phyloP scores from a whole-genome alignment of 2,888 invertebrate species.

The Meiosimyza decipiens region DNA sequence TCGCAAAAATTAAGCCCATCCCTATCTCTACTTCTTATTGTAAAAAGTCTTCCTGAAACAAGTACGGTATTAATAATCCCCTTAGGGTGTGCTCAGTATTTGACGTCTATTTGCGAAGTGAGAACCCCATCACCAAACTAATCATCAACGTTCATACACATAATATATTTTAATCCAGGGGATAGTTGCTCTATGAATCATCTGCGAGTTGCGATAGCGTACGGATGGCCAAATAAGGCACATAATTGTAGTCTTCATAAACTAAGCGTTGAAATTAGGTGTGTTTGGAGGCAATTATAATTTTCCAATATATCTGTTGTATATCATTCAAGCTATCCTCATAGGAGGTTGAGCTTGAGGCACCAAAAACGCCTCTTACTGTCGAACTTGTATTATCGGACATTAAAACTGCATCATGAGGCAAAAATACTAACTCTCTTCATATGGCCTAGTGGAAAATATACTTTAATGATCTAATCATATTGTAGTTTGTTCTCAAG shows the following conservation, averaged over 20 bases:
- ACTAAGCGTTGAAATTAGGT: conserved; percentile 41
- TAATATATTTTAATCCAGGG: neutral
- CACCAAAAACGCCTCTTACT: conserved; percentile 44
- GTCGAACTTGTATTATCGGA: conserved; percentile 38
- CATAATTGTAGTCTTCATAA: conserved; percentile 36
- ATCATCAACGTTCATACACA: conserved; percentile 14
- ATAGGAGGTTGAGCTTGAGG: conserved; percentile 35
- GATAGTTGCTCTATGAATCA: neutral
- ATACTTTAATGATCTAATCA: no score
- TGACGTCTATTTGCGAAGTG: conserved; percentile 22
- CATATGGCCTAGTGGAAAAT: no score
- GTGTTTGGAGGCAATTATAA: conserved; percentile 36
- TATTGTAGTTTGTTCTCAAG: no score
- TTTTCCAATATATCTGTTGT: conserved; percentile 44
- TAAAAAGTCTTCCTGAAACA: conserved; percentile 1
- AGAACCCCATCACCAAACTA: conserved; percentile 38
- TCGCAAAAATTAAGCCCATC: no score
- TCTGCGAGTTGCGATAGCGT: conserved; percentile 35
- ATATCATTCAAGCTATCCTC: conserved; percentile 28
- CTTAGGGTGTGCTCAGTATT: neutral
- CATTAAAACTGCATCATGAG: conserved; percentile 38
- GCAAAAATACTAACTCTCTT: no score
- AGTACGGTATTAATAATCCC: neutral
- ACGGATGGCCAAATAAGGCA: conserved; percentile 42
- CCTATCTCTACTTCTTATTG: no score